phyloP scores from a whole-genome alignment of 2,888 invertebrate genomes.

The Agelastica alni region DNA sequence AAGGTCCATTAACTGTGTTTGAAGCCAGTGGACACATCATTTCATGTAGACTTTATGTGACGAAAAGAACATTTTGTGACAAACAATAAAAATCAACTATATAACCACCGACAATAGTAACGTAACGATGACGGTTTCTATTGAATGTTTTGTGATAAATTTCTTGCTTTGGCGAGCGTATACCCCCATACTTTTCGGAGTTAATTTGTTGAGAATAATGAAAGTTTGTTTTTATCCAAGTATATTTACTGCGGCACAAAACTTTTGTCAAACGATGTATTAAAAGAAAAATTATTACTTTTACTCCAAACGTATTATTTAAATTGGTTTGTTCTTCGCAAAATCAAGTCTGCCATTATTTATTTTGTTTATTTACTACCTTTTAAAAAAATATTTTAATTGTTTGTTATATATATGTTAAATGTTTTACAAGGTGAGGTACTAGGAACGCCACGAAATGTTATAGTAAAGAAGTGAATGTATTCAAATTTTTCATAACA shows the following conservation, averaged over 20 bases:
- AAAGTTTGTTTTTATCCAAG: background rate
- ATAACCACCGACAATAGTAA: slow-evolving; percentile 21
- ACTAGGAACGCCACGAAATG: no score
- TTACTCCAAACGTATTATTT: no score
- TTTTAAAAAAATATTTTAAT: no score
- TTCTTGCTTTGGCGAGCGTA: background rate
- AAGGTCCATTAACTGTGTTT: slow-evolving; percentile 15
- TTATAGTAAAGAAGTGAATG: no score
- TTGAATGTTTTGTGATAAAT: slow-evolving; percentile 19
- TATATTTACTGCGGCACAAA: background rate
- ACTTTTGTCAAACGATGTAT: background rate
- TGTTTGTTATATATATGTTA: no score
- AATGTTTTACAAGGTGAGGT: no score
- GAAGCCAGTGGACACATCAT: slow-evolving; percentile 19
- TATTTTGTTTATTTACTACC: no score
- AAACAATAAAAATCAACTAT: slow-evolving; percentile 21
- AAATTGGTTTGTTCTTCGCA: no score
- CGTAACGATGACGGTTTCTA: slow-evolving; percentile 16
- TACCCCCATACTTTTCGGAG: background rate
- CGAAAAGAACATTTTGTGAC: slow-evolving; percentile 24
- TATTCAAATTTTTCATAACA: no score
- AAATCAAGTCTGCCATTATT: no score
- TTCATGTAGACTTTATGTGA: slow-evolving; percentile 20
- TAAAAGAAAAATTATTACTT: no score
- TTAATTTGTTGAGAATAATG: slow-evolving; percentile 13